Base-by-base conservation (phyloP, 2,888 invertebrate species). In the Aproaerema taeniolella region DNA sequence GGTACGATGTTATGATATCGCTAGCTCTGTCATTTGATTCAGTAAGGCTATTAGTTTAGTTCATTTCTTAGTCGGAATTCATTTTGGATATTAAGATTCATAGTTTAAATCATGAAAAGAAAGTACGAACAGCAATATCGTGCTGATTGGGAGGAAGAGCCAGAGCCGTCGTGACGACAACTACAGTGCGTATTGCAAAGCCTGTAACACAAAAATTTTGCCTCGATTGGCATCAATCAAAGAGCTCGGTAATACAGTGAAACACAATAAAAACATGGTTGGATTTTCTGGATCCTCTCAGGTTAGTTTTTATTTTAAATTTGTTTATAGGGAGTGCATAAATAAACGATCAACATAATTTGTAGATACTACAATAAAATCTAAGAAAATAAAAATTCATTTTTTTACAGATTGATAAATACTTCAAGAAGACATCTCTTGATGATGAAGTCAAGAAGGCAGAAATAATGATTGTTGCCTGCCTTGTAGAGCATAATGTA, bases 121-220 rank as follows among this genome's bases (percentile, higher is more conserved):
- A 29, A 29, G 13, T 29, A 29, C 13, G 29, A 20, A n/a, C 10
- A 15, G 17, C 17, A 16, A 11, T 36, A 36, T 28, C 28, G 28
- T 14, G 9, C 28, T 26, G 36, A 36, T 15, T 36, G 36, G 36
- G 36, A 36, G 15, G 28, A 36, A 36, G 28, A 28, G 13, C 36
- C 36, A 36, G 5, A 20, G 8, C 4, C 8, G 20, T 20, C 20
- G 20, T 20, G 20, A 20, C 4, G 36, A 36, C 28, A 36, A 28
- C 28, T 14, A 5, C 24, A 36, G 36, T 16, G 36, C 36, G 8
- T 36, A 15, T 15, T 36, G 36, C 15, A 36, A 36, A 36, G 36
- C 36, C 28, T 36, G 36, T 28, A 28, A 36, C 16, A 28, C 28
- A n/a, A 36, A 36, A 15, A 20, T 20, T 6, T n/a, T 33, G 11